Conservation (phyloP, 2,113 vertebrate species). For the Dasyprocta punctata region DNA sequence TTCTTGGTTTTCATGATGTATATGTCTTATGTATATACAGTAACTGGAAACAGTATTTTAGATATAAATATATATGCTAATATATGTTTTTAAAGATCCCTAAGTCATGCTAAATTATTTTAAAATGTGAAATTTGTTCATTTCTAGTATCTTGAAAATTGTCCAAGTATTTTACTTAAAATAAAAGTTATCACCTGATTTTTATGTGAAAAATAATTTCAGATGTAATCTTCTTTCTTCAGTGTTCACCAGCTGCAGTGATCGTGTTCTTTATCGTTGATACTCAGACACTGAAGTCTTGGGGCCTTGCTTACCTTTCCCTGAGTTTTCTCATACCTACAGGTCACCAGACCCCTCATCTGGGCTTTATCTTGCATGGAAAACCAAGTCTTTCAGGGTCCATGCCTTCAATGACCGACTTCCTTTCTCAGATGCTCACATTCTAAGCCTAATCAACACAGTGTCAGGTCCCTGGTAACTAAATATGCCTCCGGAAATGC, state of each 20-base stretch:
- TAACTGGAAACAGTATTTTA: background rate
- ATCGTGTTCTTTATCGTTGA: background rate
- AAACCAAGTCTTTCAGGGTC: background rate
- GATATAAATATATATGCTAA: background rate
- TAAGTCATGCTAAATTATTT: background rate
- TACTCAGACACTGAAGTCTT: background rate
- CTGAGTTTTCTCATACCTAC: background rate
- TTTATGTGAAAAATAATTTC: background rate
- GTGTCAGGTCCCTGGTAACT: background rate
- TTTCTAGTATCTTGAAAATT: background rate
- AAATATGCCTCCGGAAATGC: background rate
- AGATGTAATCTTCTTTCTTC: background rate
- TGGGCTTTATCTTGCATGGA: background rate
- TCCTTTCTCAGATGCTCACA: background rate
- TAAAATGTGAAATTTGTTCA: background rate
- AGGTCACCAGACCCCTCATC: background rate
- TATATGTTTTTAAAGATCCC: background rate
- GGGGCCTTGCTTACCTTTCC: background rate
- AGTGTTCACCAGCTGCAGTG: background rate
- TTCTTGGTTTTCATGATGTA: background rate
- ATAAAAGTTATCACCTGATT: background rate
- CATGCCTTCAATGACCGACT: no score
- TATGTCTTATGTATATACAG: background rate
- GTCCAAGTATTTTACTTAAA: background rate
- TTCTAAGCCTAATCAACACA: background rate